Percentiles rank a stretch among this genome's conserved stretches.
Conservation (phyloP, 2,888 invertebrate genomes). For the Erebia palarica region DNA sequence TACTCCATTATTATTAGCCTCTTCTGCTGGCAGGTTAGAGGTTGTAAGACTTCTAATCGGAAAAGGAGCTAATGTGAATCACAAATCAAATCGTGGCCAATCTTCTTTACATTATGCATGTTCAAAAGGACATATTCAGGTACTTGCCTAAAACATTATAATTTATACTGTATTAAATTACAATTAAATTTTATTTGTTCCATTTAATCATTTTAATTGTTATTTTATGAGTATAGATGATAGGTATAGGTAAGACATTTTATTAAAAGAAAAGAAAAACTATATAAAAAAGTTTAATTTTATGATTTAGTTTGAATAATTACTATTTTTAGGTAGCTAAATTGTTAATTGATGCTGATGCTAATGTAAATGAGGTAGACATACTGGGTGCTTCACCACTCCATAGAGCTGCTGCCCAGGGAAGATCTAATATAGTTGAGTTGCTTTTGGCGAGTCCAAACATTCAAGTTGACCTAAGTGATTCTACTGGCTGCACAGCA, state of each 20-base stretch:
- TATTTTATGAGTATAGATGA: no score
- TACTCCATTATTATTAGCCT: conserved; percentile 90
- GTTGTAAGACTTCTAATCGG: conserved; percentile 85
- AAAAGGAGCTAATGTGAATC: conserved; percentile 88
- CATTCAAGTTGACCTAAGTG: conserved; percentile 82
- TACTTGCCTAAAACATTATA: conserved; percentile 52
- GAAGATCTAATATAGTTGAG: conserved; percentile 89
- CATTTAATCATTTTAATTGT: no score
- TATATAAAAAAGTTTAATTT: neutral
- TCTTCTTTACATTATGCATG: conserved; percentile 92
- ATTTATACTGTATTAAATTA: no score
- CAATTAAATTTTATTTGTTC: no score
- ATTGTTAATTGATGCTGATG: conserved; percentile 85
- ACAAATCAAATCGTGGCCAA: conserved; percentile 88
- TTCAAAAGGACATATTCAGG: conserved; percentile 90
- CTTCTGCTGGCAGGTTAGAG: conserved; percentile 88
- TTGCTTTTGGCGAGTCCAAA: conserved; percentile 83
- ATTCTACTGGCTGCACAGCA: conserved; percentile 89
- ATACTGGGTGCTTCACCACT: conserved; percentile 79
- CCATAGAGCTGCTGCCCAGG: conserved; percentile 91
- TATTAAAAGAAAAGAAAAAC: no score
- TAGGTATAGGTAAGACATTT: no score
- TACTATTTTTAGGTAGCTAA: conserved; percentile 83
- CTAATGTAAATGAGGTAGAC: conserved; percentile 85
- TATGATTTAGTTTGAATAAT: no score